Conservation (phyloP, 1,140 invertebrate genomes). For the Dolichoris vasculosae region DNA sequence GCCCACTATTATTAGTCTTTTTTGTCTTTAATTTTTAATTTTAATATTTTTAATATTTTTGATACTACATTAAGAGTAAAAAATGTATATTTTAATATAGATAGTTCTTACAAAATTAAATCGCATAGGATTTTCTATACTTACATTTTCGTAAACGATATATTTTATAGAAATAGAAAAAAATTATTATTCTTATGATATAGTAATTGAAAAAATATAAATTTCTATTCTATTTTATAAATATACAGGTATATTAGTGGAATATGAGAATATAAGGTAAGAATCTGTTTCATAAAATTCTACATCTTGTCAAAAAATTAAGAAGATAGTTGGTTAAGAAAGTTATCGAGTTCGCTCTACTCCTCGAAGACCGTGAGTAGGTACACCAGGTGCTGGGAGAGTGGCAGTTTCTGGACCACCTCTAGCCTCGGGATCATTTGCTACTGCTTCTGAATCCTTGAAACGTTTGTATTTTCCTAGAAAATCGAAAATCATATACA, state of each 20-base stretch:
- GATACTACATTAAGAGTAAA: constrained; percentile 45
- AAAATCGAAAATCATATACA: constrained; percentile 38
- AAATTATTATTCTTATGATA: constrained; percentile 41
- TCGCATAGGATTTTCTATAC: background rate
- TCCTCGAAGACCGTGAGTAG: constrained; percentile 64
- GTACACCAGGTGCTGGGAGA: constrained; percentile 64
- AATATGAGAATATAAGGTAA: background rate
- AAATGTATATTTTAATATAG: constrained; percentile 47
- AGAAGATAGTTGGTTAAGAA: background rate
- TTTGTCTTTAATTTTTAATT: background rate
- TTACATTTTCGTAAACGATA: background rate
- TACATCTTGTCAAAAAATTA: background rate
- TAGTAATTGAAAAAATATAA: constrained; percentile 39
- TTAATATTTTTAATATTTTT: background rate
- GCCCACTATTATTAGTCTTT: background rate
- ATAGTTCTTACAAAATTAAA: constrained; percentile 4
- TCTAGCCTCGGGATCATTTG: constrained; percentile 64
- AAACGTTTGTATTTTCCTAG: constrained; percentile 72
- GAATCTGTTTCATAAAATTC: background rate
- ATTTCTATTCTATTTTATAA: constrained; percentile 23
- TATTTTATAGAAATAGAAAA: constrained; percentile 26
- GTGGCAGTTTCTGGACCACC: constrained; percentile 58
- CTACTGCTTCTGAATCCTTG: constrained; percentile 67
- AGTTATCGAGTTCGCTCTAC: constrained; percentile 61
- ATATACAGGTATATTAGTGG: background rate